Conservation (phyloP, 2,797 vertebrate species). For the Lerista edwardsae region DNA sequence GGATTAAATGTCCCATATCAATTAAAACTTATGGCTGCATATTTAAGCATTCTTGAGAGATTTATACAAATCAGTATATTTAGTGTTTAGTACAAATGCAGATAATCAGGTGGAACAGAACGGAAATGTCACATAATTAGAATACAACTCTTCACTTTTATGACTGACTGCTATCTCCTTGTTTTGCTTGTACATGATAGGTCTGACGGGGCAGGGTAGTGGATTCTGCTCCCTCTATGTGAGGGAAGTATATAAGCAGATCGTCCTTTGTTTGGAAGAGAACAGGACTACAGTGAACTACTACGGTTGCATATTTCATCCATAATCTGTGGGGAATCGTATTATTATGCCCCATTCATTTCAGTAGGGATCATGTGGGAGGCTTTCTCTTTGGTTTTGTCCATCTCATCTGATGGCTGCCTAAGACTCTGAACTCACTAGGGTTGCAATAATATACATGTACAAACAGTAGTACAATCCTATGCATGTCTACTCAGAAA, state of each 20-base stretch:
- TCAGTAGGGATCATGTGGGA: background rate
- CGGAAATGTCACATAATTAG: background rate
- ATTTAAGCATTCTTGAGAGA: background rate
- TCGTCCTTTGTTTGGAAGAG: background rate
- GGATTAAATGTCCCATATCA: constrained; percentile 9
- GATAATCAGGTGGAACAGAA: background rate
- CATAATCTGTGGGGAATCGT: background rate
- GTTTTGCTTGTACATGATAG: background rate
- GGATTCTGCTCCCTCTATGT: background rate
- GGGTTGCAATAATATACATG: too few species aligned
- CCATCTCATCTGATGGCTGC: background rate
- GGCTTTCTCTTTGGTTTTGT: background rate
- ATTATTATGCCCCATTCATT: background rate
- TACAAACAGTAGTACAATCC: too few species aligned
- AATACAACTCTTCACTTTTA: background rate
- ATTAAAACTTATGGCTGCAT: constrained; percentile 7
- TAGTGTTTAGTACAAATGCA: background rate
- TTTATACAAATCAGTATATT: background rate
- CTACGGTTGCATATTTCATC: background rate
- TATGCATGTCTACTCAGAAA: too few species aligned
- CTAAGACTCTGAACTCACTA: background rate
- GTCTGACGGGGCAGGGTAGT: background rate
- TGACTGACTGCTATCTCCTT: background rate
- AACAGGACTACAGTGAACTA: background rate
- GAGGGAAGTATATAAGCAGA: background rate